Evolutionary conservation across 2,888 invertebrate species (phyloP), one percentile per base, ranked within the genome.

Genomic region (Cataglyphis albicans): DNA sequence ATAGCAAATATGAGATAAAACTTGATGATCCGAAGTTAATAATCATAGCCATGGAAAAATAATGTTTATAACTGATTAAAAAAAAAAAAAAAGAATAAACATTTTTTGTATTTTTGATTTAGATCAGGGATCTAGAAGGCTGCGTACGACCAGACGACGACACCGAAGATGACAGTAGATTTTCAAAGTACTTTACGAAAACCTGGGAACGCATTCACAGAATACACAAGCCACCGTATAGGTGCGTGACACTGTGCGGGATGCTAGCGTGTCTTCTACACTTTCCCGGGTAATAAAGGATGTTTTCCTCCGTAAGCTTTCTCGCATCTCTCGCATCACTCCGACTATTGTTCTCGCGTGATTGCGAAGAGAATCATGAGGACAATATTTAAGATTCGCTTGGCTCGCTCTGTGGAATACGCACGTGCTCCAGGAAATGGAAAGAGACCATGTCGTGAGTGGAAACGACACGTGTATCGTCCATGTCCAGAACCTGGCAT

Each of bases 381-480:
- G 32, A 78, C 57, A 25, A 59, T 44, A 35, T 80, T 85, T 59
- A 81, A 92, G 92, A 68, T 89, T 92, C 32, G 68, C 86, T 35
- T 92, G 91, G 92, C 55, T 91, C 76, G 90, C 89, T 7, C 64
- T 92, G 18, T 92, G 92, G 92, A 90, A 84, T 29, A 75, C 88
- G 21, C 86, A 90, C 48, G 15, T 91, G 9, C 84, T 89, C 9
- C 82, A 90, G 55, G 85, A 83, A 67, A 63, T 78, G 38, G 70
- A 52, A 15, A 78, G 72, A 29, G 38, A 59, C 15, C 48, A 61
- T 12, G 61, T 65, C 7, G 57, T 70, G 9, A 78, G 44, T 12
- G 68, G 55, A 38, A 84, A 86, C 78, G 63, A 74, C 29, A 86
- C 64, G 1, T 92, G 92, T 41, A 70, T 57, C 21, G 64, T 88